These are phyloP conservation scores for Leucoma salicis DNA, from an alignment of 2,888 invertebrate species.

Conservation along the genomic window DNA sequence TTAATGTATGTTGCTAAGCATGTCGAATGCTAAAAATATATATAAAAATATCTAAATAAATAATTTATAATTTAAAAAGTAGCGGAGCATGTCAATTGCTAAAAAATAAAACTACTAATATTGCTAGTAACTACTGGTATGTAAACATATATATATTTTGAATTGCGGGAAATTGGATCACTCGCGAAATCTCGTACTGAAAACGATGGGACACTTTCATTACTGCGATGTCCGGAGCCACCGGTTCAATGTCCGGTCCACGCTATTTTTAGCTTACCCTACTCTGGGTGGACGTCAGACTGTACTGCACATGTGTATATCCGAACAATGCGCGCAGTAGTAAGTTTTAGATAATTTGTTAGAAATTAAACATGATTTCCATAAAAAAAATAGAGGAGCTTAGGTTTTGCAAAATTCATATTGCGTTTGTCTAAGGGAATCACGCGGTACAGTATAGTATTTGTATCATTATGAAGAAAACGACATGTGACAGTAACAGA, in stretches of 20 bases:
- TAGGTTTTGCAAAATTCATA: no score
- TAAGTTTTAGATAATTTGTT: no score
- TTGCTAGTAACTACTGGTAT: not conserved
- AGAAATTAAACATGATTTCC: no score
- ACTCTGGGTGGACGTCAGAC: slow-evolving; percentile 44
- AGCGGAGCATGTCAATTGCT: not conserved
- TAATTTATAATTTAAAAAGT: not conserved
- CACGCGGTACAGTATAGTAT: no score
- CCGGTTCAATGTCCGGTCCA: slow-evolving; percentile 75
- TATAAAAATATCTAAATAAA: not conserved
- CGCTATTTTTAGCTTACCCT: slow-evolving; percentile 72
- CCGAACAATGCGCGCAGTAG: slow-evolving; percentile 49
- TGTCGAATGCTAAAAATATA: no score
- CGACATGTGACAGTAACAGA: no score
- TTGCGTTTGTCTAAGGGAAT: no score
- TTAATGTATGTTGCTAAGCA: no score
- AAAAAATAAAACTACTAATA: not conserved
- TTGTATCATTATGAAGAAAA: no score
- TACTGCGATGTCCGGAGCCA: slow-evolving; percentile 67
- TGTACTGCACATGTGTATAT: slow-evolving; percentile 49
- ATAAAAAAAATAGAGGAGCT: no score
- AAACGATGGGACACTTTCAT: slow-evolving; percentile 71
- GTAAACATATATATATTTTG: slow-evolving; percentile 29
- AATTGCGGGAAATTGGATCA: slow-evolving; percentile 57
- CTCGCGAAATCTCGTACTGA: slow-evolving; percentile 55